A percentile compares a stretch with the other conserved stretches of the same genome.
phyloP scores from a whole-genome alignment of 1,140 invertebrate species.

The Cataglyphis hispanica region DNA sequence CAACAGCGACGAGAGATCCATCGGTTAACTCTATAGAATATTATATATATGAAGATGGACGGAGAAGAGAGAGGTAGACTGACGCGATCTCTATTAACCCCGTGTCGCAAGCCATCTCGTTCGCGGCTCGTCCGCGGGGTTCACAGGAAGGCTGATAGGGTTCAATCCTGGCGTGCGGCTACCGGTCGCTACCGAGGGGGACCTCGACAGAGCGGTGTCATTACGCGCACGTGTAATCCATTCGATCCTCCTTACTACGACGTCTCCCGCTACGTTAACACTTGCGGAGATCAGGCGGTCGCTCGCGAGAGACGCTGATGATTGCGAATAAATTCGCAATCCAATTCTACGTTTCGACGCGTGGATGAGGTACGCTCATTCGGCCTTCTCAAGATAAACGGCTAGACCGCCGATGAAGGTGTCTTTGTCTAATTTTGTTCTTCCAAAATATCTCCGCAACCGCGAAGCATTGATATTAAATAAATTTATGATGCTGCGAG shows the following conservation, averaged over 20 bases:
- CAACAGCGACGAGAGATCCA: slow-evolving; percentile 31
- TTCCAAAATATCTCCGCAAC: neutral
- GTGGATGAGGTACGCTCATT: slow-evolving; percentile 33
- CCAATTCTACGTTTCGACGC: slow-evolving; percentile 51
- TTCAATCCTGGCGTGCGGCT: slow-evolving; percentile 78
- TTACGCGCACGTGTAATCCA: slow-evolving; percentile 79
- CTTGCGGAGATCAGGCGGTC: slow-evolving; percentile 51
- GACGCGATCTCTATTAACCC: slow-evolving; percentile 84
- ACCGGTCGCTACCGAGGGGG: slow-evolving; percentile 71
- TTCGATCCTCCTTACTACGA: slow-evolving; percentile 77
- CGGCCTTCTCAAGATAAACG: neutral
- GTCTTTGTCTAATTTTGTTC: neutral
- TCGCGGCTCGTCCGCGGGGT: slow-evolving; percentile 49
- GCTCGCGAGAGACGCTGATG: slow-evolving; percentile 22
- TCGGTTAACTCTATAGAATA: slow-evolving; percentile 59
- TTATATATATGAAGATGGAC: slow-evolving; percentile 71
- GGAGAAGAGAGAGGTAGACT: slow-evolving; percentile 65
- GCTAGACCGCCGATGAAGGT: neutral
- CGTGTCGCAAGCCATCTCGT: slow-evolving; percentile 69
- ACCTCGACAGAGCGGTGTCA: slow-evolving; percentile 67
- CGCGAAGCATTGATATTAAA: neutral
- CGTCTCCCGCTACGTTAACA: slow-evolving; percentile 72
- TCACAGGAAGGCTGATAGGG: slow-evolving; percentile 69
- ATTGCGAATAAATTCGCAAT: slow-evolving; percentile 61
- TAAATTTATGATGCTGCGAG: neutral